Conservation (phyloP, 2,113 vertebrate genomes). For the Vulpes lagopus region DNA sequence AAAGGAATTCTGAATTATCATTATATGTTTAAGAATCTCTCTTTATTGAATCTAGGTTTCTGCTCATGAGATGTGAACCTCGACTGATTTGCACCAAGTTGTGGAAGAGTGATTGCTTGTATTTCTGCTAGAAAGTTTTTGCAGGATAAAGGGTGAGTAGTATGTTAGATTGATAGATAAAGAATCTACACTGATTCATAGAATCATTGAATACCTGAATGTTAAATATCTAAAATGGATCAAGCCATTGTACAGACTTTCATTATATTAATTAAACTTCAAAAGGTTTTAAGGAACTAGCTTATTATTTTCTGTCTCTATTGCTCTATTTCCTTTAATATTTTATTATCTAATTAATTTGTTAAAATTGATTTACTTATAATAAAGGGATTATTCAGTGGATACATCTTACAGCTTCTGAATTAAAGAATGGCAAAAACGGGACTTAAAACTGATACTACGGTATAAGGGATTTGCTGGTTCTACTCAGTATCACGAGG, state of each 20-base stretch:
- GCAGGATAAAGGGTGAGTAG: slow-evolving; percentile 56
- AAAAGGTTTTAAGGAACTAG: slow-evolving; percentile 26
- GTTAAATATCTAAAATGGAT: slow-evolving; percentile 43
- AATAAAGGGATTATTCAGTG: neutral
- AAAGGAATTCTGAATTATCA: neutral
- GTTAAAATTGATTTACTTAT: neutral
- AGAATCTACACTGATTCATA: neutral
- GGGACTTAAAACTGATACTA: neutral
- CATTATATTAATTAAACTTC: slow-evolving; percentile 33
- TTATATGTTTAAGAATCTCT: neutral
- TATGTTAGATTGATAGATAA: neutral
- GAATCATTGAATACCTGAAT: neutral
- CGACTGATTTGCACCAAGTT: neutral
- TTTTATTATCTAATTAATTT: neutral
- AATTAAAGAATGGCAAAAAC: slow-evolving; percentile 5
- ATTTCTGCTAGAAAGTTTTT: slow-evolving; percentile 38
- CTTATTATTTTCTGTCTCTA: neutral
- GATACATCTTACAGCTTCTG: neutral
- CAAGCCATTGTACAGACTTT: slow-evolving; percentile 11
- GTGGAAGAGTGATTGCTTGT: neutral
- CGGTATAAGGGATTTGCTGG: neutral
- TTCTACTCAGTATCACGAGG: neutral
- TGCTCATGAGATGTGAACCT: slow-evolving; percentile 31
- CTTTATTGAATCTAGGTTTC: slow-evolving; percentile 27
- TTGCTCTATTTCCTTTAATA: neutral